phyloP scores from a whole-genome alignment of 35 echinoderm and acorn worm species.

The Heliocidaris erythrogramma region DNA sequence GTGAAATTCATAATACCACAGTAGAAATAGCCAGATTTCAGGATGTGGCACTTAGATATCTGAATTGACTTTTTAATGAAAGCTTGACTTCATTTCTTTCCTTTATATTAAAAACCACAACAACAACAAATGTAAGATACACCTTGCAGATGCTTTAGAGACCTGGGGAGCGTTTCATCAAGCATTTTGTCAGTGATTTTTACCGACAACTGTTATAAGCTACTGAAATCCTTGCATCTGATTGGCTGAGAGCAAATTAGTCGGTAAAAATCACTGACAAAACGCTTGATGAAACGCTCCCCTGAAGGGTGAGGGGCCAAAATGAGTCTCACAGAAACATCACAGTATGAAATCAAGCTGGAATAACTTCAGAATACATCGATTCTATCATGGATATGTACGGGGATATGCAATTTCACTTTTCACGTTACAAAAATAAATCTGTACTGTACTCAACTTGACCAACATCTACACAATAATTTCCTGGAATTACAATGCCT shows the following conservation, averaged over 20 bases:
- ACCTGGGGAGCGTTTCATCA: no score
- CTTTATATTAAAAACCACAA: not conserved
- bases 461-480: not conserved
- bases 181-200: no score
- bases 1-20: not conserved
- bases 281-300: no score
- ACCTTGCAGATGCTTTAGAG: not conserved
- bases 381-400: not conserved
- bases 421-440: not conserved
- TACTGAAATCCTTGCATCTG: no score
- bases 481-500: not conserved
- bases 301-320: not conserved
- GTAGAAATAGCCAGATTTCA: not conserved
- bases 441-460: not conserved
- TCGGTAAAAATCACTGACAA: no score
- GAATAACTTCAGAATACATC: not conserved
- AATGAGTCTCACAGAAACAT: not conserved
- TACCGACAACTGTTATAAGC: no score
- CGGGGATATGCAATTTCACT: not conserved
- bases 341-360: not conserved
- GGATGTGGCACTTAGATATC: not conserved
- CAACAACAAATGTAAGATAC: not conserved
- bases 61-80: not conserved
- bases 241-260: no score
- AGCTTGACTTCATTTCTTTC: not conserved